Base-by-base conservation (phyloP, 2,888 invertebrate genomes). In the Xanthorhoe spadicearia region DNA sequence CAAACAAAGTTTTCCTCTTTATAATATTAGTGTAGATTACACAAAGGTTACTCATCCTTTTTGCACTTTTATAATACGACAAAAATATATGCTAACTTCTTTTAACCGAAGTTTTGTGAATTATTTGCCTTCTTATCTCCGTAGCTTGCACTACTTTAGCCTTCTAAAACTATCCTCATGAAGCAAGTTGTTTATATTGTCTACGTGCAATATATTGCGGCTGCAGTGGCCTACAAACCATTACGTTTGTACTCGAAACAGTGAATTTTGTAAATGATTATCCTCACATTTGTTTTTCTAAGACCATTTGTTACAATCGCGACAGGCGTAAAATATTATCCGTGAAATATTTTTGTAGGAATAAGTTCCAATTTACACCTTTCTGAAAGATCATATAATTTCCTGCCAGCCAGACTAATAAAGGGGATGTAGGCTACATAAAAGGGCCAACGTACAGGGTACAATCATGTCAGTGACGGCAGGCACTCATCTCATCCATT, bases 401-500 rank as follows among this genome's bases (percentile, higher is more conserved):
- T 70, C 48, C 46, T 48, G 55, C 38, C 61, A 63, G 61, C 54
- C 69, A 58, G 68, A 62, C 69, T 64, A 57, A 71, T 66, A 66
- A 61, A 67, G 61, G 58, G 53, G 65, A 66, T 61, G 48, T 64
- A 57, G 65, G 17, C 43, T 17, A 65, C 61, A 72, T 71, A 70
- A 74, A 69, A 66, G 68, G 63, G 61, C 69, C 60, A 53, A 59
- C 69, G 66, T 66, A 69, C 68, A 72, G 61, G 64, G 69, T 68
- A 72, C 74, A 74, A 72, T 74, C 70, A 74, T 74, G 70, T 71
- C 71, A 49, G 71, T 66, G 71, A 63, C 67, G 69, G 51, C 54
- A 69, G 69, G 67, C 72, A 74, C 72, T 74, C 74, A 74, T 74
- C 74, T 69, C 74, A 69, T 69, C 74, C 72, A 74, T 74, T 74